Percentiles rank a stretch among this genome's conserved stretches.
Conservation (phyloP, 2,888 invertebrate genomes). For the Ennomos erosarius region DNA sequence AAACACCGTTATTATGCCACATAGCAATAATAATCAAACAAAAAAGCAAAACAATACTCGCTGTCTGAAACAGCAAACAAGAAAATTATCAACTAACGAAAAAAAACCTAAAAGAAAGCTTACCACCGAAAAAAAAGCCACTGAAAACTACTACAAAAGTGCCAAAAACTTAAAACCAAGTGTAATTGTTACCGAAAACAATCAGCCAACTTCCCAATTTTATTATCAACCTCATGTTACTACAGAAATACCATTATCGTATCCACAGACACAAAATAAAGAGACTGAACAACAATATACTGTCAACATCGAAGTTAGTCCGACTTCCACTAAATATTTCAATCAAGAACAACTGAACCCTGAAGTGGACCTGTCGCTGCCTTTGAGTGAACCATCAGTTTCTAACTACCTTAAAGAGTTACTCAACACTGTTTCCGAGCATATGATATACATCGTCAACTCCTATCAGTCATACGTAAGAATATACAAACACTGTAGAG, state of each 20-base stretch:
- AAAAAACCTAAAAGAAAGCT: not conserved
- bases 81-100: not conserved
- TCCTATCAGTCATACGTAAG: conserved; percentile 35
- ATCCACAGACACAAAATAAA: not conserved
- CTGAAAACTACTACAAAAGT: not conserved
- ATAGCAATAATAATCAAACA: not conserved
- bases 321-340: not conserved
- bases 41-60: not conserved
- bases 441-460: conserved; percentile 45
- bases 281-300: not conserved
- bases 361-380: not conserved
- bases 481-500: conserved; percentile 8
- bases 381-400: not conserved
- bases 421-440: conserved; percentile 40
- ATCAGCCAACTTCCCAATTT: conserved; percentile 1
- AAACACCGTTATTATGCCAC: too few relatives aligned
- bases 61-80: not conserved
- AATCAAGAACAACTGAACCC: not conserved
- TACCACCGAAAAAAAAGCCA: not conserved
- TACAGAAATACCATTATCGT: not conserved
- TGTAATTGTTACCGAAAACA: not conserved
- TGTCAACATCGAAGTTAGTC: conserved; percentile 1
- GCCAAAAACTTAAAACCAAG: not conserved
- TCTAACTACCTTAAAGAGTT: conserved; percentile 7
- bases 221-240: not conserved